phyloP scores from a whole-genome alignment of 2,113 vertebrate genomes.

The Corythoichthys haematopterus region DNA sequence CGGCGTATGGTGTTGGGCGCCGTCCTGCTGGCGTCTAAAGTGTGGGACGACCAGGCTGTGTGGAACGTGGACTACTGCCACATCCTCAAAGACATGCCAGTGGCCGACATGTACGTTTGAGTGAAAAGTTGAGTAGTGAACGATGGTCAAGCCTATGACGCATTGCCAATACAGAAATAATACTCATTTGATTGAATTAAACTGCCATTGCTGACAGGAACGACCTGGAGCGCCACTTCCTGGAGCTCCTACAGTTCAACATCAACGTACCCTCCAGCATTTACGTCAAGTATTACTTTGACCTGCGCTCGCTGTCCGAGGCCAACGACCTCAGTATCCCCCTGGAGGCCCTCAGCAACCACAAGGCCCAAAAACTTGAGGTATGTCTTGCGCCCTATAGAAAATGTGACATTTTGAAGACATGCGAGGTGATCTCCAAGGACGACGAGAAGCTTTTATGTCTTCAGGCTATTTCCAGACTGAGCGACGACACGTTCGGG shows the following conservation, averaged over 20 bases:
- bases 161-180: too few relatives aligned
- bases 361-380: constrained; percentile 11
- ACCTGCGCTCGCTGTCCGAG: constrained; percentile 10
- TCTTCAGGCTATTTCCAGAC: constrained; percentile 60
- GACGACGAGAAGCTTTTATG: background rate
- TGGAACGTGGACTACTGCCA: constrained; percentile 18
- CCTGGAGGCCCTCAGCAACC: constrained; percentile 7
- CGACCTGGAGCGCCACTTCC: constrained; percentile 9
- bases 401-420: background rate
- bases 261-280: constrained; percentile 10
- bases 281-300: constrained; percentile 16
- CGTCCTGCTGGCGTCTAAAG: constrained; percentile 10
- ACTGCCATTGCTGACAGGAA: background rate
- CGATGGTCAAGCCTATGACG: background rate
- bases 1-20: constrained; percentile 12
- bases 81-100: constrained; percentile 9
- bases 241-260: constrained; percentile 14
- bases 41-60: constrained; percentile 14
- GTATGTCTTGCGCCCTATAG: background rate
- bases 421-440: background rate
- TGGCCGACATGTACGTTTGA: constrained; percentile 8
- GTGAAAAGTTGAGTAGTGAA: background rate
- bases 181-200: too few relatives aligned
- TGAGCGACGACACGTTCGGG: constrained; percentile 55
- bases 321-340: constrained; percentile 13